These are phyloP conservation scores for Archips xylosteana DNA, from an alignment of 2,888 invertebrate species.

Conservation along the genomic window DNA sequence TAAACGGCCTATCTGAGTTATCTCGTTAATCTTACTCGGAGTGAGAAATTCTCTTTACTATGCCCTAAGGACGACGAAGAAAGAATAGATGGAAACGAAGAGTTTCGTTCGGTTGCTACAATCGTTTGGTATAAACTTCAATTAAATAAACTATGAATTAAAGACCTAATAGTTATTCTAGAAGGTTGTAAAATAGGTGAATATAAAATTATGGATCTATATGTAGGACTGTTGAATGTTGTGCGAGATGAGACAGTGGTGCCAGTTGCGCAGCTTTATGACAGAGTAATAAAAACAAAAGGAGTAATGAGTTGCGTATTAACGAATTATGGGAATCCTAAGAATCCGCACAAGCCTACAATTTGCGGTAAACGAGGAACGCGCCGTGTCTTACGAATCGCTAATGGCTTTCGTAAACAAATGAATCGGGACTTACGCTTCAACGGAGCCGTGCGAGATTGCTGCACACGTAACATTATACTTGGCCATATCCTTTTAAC, in stretches of 20 bases:
- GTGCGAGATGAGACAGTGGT: not conserved
- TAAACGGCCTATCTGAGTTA: constrained; percentile 55
- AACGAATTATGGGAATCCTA: not conserved
- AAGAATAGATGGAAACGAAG: constrained; percentile 48
- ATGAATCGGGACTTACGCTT: constrained; percentile 9
- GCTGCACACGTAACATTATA: not conserved
- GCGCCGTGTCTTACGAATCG: constrained; percentile 49
- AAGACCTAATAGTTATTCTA: not conserved
- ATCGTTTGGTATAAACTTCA: not conserved
- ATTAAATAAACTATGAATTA: not conserved
- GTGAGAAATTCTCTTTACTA: constrained; percentile 59
- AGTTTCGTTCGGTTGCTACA: constrained; percentile 1
- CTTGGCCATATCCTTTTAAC: constrained; percentile 17
- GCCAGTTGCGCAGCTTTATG: not conserved
- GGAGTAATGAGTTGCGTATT: not conserved
- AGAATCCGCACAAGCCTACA: constrained; percentile 44
- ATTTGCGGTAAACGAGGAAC: constrained; percentile 46
- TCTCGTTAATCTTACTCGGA: constrained; percentile 59
- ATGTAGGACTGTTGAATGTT: not conserved
- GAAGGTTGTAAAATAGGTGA: not conserved
- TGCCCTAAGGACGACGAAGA: constrained; percentile 53
- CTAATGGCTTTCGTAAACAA: constrained; percentile 46
- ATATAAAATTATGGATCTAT: not conserved
- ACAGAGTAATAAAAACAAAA: not conserved
- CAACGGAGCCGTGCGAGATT: not conserved